Evolutionary conservation across 2,113 vertebrate genomes (phyloP), one percentile per base, ranked within the genome.

Genomic region (Patagioenas fasciata): DNA sequence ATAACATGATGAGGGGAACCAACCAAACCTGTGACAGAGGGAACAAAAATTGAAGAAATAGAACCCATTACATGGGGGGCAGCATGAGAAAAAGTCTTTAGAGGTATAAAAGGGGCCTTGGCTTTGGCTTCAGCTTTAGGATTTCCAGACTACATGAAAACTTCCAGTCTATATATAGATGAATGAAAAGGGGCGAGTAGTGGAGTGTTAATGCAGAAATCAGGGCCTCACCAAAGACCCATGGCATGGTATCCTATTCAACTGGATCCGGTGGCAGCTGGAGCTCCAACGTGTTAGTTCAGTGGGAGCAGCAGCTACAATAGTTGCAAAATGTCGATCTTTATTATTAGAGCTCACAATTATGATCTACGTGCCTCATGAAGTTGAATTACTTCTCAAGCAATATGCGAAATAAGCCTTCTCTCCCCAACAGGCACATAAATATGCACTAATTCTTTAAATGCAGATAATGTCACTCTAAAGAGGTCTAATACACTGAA

Each of bases 381-480:
- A 78, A 91, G 9, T 28, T 54, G 26, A 70, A 47, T 61, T 31
- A 51, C 34, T 74, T 69, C 61, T n/a, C 28, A 32, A 65, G 29
- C 50, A 51, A 11, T 29, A 16, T 1, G 13, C 1, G 2, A 34
- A 18, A 44, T 28, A 74, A 78, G 31, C 23, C 0, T 1, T 25
- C 15, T 64, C 36, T 81, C 29, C 9, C 9, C 19, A 15, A 0
- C 1, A 2, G 44, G 56, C 28, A 54, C 54, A 40, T 34, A 85
- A 81, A 67, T 14, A 36, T 0, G 0, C 58, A 78, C 17, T 9
- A 65, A 48, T 11, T 42, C 13, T 44, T 32, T 14, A 82, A 56
- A 81, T 32, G n/a, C n/a, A 25, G 44, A 10, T 54, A 72, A 12
- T 9, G 8, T 60, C n/a, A 23, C 38, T 67, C 54, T 34, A 15